These are phyloP conservation scores for Epinotia bilunana DNA, from an alignment of 2,888 invertebrate species.

Conservation along the genomic window DNA sequence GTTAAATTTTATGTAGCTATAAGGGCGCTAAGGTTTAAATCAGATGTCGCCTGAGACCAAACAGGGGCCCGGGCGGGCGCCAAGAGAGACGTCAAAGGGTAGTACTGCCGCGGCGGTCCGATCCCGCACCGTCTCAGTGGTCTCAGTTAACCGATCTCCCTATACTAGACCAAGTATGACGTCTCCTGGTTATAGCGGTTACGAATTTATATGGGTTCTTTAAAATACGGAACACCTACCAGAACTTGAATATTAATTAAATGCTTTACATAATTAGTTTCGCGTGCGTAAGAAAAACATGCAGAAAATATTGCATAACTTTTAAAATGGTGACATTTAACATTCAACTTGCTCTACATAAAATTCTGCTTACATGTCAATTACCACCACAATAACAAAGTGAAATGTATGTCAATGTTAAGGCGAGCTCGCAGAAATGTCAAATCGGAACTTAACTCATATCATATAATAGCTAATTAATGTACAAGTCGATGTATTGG, in stretches of 20 bases:
- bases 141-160: no score
- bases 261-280: background rate
- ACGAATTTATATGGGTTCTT: no score
- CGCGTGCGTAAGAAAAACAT: background rate
- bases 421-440: conserved; percentile 38
- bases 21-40: no score
- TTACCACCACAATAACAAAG: conserved; percentile 29
- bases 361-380: conserved; percentile 36
- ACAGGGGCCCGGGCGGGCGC: no score
- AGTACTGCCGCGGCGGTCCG: no score
- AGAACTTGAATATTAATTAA: background rate
- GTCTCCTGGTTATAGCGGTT: no score
- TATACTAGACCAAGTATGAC: no score
- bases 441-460: conserved; percentile 36
- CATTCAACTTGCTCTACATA: conserved; percentile 17
- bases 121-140: no score
- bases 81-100: no score
- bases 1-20: no score
- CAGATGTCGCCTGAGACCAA: no score
- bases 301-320: background rate
- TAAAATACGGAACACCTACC: background rate
- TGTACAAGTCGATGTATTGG: conserved; percentile 30
- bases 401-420: conserved; percentile 43
- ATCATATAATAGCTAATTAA: conserved; percentile 39
- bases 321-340: conserved; percentile 7